Conservation (phyloP, 2,888 invertebrate species). For the Amiota mariae region DNA sequence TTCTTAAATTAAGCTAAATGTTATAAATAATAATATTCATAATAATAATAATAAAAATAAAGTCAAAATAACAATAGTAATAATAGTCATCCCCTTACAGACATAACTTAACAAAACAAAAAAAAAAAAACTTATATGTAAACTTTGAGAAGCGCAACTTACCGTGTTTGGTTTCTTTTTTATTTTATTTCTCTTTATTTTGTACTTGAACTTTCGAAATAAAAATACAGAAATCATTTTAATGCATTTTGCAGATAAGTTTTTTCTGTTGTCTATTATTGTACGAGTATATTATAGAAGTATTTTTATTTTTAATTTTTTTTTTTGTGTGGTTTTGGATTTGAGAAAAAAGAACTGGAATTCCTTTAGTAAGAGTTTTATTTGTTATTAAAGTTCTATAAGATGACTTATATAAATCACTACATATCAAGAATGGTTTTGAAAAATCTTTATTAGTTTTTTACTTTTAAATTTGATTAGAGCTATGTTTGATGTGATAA, state of each 20-base stretch:
- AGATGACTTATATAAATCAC: slow-evolving; percentile 37
- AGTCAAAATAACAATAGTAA: too few species aligned
- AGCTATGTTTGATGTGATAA: too few species aligned
- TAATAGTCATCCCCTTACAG: slow-evolving; percentile 11
- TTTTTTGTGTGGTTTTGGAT: neutral
- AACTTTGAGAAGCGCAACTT: slow-evolving; percentile 17
- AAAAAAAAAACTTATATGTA: neutral
- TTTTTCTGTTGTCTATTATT: slow-evolving; percentile 6
- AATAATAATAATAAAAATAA: slow-evolving; percentile 36
- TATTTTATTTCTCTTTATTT: neutral
- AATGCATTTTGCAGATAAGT: neutral
- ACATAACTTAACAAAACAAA: slow-evolving; percentile 13
- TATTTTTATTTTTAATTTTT: neutral
- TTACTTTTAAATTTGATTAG: too few species aligned
- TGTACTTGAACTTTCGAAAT: neutral
- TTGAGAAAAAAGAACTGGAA: slow-evolving; percentile 64
- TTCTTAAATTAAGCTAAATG: too few species aligned
- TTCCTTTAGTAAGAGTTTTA: slow-evolving; percentile 66
- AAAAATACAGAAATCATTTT: neutral
- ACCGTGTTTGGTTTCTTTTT: slow-evolving; percentile 27
- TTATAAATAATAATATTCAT: slow-evolving; percentile 41
- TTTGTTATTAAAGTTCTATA: slow-evolving; percentile 58
- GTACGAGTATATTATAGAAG: neutral
- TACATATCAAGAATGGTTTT: too few species aligned
- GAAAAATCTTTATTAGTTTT: too few species aligned